Conservation (phyloP, 1,140 invertebrate genomes). For the Brachionus manjavacas region DNA sequence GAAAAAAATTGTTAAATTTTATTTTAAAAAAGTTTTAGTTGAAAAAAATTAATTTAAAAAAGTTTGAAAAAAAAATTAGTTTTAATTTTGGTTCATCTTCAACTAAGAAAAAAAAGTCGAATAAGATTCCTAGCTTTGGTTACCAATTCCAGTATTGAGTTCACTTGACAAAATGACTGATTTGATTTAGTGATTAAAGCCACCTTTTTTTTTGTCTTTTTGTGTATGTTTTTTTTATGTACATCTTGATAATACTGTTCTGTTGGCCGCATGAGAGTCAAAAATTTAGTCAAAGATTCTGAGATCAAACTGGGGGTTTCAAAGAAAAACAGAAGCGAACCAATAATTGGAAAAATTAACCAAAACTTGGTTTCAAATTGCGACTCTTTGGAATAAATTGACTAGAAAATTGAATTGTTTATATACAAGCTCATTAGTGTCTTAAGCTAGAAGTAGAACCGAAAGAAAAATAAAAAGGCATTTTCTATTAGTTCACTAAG, state of each 20-base stretch:
- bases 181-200: neutral
- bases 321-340: neutral
- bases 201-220: neutral
- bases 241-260: slow-evolving; percentile 39
- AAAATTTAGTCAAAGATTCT: neutral
- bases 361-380: neutral
- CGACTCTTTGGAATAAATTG: neutral
- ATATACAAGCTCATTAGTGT: slow-evolving; percentile 2
- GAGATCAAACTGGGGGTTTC: neutral
- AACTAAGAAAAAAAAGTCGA: neutral
- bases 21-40: neutral
- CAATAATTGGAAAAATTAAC: neutral
- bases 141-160: neutral
- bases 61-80: neutral
- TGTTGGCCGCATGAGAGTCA: slow-evolving; percentile 2
- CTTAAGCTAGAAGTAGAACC: slow-evolving; percentile 10
- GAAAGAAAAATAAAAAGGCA: neutral
- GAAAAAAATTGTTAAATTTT: neutral
- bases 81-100: neutral
- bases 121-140: neutral
- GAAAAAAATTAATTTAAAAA: neutral
- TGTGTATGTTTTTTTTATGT: slow-evolving; percentile 1
- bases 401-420: neutral
- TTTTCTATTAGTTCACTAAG: neutral
- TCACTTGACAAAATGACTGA: neutral